Evolutionary conservation across 30 jellyfish, hydroid and myxozoan genomes (phyloP), one percentile per base, ranked within the genome.

Genomic region (Turritopsis rubra): DNA sequence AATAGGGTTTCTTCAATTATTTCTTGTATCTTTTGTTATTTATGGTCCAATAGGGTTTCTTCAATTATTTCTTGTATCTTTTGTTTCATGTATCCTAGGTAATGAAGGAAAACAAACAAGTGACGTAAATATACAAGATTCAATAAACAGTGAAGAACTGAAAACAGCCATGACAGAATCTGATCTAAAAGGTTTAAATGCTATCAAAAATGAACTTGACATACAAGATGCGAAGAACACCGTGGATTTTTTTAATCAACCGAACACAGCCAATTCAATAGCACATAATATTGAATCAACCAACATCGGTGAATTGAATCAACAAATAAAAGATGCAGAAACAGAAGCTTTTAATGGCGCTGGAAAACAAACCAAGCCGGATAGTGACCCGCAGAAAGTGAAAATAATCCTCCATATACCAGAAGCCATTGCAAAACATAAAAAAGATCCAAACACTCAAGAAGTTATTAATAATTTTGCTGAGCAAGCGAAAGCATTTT

Each of bases 341-440:
- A 30, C 53, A 0, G 82, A 31, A 23, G 53, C 24, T 16, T 92
- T 84, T 54, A 83, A 84, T 27, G 90, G 94, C 18, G 19, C 84
- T 74, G 76, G 66, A 53, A 89, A 79, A 77, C 74, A 80, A 4
- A 31, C 89, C 30, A 85, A 82, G 24, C 88, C 85, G 20, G 86
- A 76, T n/a, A 89, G 30, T 27, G 87, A 53, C 21, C 81, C 87
- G n/a, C 91, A 88, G 65, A 88, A 88, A 27, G 72, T 90, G 84
- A 85, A 85, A 77, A 82, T 90, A 8, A 89, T 90, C 28, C 83
- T 90, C 71, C 95, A 90, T 81, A 30, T 90, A 22, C 95, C 97
- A 18, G 97, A 90, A 54, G 41, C 74, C 21, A 80, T 79, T 29
- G 26, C 82, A 18, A 80, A 80, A 65, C 65, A 23, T 13, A 74